Base-by-base conservation (phyloP, 2,888 invertebrate genomes). In the Acleris holmiana region DNA sequence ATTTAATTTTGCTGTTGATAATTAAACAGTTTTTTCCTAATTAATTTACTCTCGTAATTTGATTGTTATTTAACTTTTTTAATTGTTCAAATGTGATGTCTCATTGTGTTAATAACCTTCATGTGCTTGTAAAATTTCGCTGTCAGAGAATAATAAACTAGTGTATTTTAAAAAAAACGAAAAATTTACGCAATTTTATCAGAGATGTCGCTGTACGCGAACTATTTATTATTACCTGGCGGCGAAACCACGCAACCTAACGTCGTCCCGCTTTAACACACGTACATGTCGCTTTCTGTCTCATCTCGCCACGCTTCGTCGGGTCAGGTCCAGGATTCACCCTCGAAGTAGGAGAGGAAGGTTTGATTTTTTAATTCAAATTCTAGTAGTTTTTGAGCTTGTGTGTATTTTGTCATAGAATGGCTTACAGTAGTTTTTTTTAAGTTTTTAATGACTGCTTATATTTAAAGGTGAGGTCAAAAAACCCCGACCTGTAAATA, bases 221-320 rank as follows among this genome's bases (percentile, higher is more conserved):
- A 3, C 1, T 35, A 35, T 41, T 49, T 53, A 46, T 62, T 56
- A 62, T 68, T 64, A 51, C 68, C 67, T 73, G 73, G 69, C 71
- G 64, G 69, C 64, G 69, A 67, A 61, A 74, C 65, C 67, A 66
- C 68, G 67, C 70, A 71, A 77, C 71, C 71, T 82, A 78, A 83
- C 80, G 81, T 80, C 75, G 79, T 89, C 85, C 78, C 76, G 90
- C 91, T 88, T 89, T 92, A 91, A 91, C 91, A 84, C 86, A 70
- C 91, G 89, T 91, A 91, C 84, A 88, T 88, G 91, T 91, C 80
- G 91, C 91, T 91, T 91, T 89, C 85, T 89, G 89, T 91, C 90
- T 89, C 88, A 76, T 82, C 79, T 79, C 80, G 77, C 79, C 78
- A 81, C 89, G 84, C 88, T 86, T 86, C 84, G 77, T 72, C 80